Evolutionary conservation across 2,888 invertebrate genomes (phyloP), one percentile per base, ranked within the genome.

Genomic region (Morpho helenor): DNA sequence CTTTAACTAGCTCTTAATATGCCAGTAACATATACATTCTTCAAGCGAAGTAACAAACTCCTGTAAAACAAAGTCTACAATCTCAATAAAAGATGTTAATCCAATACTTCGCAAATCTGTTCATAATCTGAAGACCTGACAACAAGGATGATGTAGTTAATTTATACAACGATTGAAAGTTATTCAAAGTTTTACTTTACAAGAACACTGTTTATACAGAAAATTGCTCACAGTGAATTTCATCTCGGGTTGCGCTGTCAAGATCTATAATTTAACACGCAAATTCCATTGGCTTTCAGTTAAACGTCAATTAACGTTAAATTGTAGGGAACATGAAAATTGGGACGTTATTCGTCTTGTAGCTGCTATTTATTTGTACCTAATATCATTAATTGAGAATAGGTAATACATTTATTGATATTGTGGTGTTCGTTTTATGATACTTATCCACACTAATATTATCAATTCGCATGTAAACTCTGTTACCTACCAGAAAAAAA

Each of bases 221-320:
- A 23, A 7, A 16, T 49, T 45, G 47, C 8, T 23, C 31, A n/a
- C 16, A 23, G 22, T 23, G 16, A n/a, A 10, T 40, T 7, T 10
- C 41, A 39, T 50, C 42, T 67, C 61, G 66, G 64, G 70, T 72
- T 73, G 70, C 69, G 66, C 74, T 75, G 76, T 77, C 77, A 75
- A 80, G 79, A 83, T 84, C 79, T 82, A 83, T 86, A 81, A 87
- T 84, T 85, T 86, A 84, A 76, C 77, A 77, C 75, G 71, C 74
- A 73, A 81, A 84, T 80, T 80, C 79, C 73, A 79, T 82, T 75
- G 77, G 76, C 75, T 79, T 83, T 80, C 78, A 82, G 80, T 76
- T 82, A 75, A 80, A 81, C 76, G 80, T 81, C 85, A 83, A 86
- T 87, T 84, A 83, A 80, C 77, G 73, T 81, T 78, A 74, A 72